phyloP scores from a whole-genome alignment of 2,797 vertebrate species.

The Carduelis carduelis region DNA sequence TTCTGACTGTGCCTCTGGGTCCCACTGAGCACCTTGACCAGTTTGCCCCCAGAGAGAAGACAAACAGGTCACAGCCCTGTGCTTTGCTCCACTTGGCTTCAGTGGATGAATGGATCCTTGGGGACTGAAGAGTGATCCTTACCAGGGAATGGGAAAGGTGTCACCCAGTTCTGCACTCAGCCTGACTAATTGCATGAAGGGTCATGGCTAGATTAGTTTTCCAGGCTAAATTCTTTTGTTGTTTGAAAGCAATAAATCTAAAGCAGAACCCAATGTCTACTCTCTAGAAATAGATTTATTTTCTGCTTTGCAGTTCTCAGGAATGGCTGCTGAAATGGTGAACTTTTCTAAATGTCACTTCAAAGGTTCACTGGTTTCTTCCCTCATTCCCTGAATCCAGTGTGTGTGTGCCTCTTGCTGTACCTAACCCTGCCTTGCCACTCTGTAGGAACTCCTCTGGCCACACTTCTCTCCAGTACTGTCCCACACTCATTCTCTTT shows the following conservation, averaged over 20 bases:
- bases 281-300: slow-evolving; percentile 21
- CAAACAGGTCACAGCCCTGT: neutral
- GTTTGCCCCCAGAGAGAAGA: neutral
- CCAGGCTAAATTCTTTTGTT: neutral
- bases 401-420: neutral
- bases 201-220: neutral
- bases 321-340: neutral
- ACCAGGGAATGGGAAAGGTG: fast-evolving
- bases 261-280: neutral
- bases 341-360: slow-evolving; percentile 63
- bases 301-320: slow-evolving; percentile 1
- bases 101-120: neutral
- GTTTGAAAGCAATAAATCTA: neutral
- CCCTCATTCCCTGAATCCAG: neutral
- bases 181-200: neutral
- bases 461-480: neutral
- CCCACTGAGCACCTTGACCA: neutral
- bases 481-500: neutral
- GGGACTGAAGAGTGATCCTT: neutral
- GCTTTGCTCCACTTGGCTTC: neutral
- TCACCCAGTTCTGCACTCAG: neutral
- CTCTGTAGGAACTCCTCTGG: neutral
- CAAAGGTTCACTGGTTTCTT: slow-evolving; percentile 27
- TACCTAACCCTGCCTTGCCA: neutral
- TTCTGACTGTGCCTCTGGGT: neutral